A percentile compares a stretch with the other conserved stretches of the same genome.
Conservation (phyloP, 92 coral and sea anemone genomes). For the Zoanthus solanderi region DNA sequence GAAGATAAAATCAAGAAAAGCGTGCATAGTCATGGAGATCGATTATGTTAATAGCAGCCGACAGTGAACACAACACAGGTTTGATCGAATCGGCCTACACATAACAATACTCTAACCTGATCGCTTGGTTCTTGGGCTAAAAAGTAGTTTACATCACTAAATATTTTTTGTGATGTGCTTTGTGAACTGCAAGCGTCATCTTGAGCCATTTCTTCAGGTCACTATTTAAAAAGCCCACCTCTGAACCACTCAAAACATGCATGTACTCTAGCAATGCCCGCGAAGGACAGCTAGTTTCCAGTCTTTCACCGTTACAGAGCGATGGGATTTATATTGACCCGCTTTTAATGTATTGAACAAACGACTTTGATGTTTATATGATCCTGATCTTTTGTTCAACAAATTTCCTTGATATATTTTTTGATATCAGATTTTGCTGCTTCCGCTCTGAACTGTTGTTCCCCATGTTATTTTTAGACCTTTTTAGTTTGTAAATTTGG, state of each 20-base stretch:
- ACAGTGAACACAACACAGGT: neutral
- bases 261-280: neutral
- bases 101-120: slow-evolving; percentile 14
- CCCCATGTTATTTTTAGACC: too few relatives aligned
- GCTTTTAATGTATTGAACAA: too few relatives aligned
- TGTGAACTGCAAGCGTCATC: slow-evolving; percentile 11
- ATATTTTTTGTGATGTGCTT: neutral
- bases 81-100: neutral
- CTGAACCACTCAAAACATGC: neutral
- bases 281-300: slow-evolving; percentile 5
- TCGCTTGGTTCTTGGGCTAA: slow-evolving; percentile 45
- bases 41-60: neutral
- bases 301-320: neutral
- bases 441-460: too few relatives aligned
- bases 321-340: too few relatives aligned
- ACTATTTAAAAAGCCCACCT: slow-evolving; percentile 30
- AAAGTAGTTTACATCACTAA: slow-evolving; percentile 47
- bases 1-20: neutral
- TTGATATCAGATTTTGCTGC: too few relatives aligned
- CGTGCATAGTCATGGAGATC: neutral
- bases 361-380: too few relatives aligned
- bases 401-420: too few relatives aligned
- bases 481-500: too few relatives aligned
- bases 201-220: slow-evolving; percentile 23
- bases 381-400: too few relatives aligned